Percentiles rank a stretch among this genome's conserved stretches.
These are phyloP conservation scores for Dryocosmus kuriphilus DNA, from an alignment of 2,888 invertebrate genomes.

Conservation along the genomic window DNA sequence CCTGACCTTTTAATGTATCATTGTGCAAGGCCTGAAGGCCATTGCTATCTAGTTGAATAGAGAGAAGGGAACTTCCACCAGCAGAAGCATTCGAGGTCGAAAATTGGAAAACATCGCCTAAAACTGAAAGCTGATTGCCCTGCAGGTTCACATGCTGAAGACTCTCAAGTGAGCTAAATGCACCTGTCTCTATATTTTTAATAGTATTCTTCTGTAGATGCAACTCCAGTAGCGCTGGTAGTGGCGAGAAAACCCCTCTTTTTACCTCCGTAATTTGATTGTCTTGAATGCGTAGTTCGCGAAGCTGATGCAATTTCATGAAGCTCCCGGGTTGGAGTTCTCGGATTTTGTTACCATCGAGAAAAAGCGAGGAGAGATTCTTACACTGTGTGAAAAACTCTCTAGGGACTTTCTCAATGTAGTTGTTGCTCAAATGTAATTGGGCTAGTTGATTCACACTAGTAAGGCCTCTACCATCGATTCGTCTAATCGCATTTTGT, in stretches of 20 bases:
- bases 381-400: conserved; percentile 87
- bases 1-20: conserved; percentile 88
- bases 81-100: conserved; percentile 74
- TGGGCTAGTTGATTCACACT: conserved; percentile 88
- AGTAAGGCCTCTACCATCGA: conserved; percentile 87
- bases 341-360: conserved; percentile 91
- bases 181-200: conserved; percentile 88
- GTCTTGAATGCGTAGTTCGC: conserved; percentile 91
- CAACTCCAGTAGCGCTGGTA: conserved; percentile 89
- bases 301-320: conserved; percentile 85
- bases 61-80: conserved; percentile 82
- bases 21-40: conserved; percentile 87
- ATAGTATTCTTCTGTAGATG: conserved; percentile 93
- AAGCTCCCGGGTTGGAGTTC: conserved; percentile 90
- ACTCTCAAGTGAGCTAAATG: conserved; percentile 86
- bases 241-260: conserved; percentile 88
- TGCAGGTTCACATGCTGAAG: conserved; percentile 93
- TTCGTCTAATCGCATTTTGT: conserved; percentile 89
- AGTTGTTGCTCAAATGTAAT: conserved; percentile 92
- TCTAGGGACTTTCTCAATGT: conserved; percentile 88
- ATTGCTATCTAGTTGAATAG: conserved; percentile 90
- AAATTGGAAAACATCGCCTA: conserved; percentile 90
- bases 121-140: conserved; percentile 86
- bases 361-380: conserved; percentile 88
- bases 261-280: conserved; percentile 88